Evolutionary conservation across 2,113 vertebrate species (phyloP), one percentile per base, ranked within the genome.

Genomic region (Pseudopipra pipra): DNA sequence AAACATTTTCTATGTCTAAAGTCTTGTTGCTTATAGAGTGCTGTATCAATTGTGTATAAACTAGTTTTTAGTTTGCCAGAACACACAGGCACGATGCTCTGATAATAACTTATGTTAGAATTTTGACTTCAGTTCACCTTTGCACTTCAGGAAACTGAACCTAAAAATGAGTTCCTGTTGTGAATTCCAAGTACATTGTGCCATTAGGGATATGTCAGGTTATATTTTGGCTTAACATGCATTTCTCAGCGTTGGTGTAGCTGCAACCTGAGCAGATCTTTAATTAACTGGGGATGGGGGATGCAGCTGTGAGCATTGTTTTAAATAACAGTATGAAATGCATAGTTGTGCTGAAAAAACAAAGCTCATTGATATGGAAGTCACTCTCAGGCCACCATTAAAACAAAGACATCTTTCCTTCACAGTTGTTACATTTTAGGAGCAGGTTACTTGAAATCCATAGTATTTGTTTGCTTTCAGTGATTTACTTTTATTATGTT

Each of bases 401-500:
- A 81, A 85, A 74, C 30, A 30, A 74, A 74, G 71, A 41, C n/a
- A 21, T 84, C 37, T 92, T 56, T 94, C 41, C 79, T 92, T 71
- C 47, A 21, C 43, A 21, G 59, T 35, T 44, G 54, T 93, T 76
- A 81, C 71, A 43, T 94, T 92, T 84, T 76, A 72, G 83, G 52
- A 83, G 85, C 85, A 59, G 78, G 44, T 96, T 90, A 58, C 67
- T 97, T 88, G 76, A 93, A 79, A 87, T 89, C 68, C 83, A 15
- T 37, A 24, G 63, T 27, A 87, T 54, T 86, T 75, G 47, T 80
- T 97, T 97, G 96, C 91, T 93, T 90, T 89, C 85, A 90, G 79
- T 95, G 92, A 96, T 97, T 95, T 95, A 96, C 81, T 96, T 96
- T 92, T 52, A 85, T 96, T 91, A 31, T 71, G 47, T 77, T 92